These are phyloP conservation scores for Eristalis intricaria DNA, from an alignment of 2,888 invertebrate species.

Conservation along the genomic window DNA sequence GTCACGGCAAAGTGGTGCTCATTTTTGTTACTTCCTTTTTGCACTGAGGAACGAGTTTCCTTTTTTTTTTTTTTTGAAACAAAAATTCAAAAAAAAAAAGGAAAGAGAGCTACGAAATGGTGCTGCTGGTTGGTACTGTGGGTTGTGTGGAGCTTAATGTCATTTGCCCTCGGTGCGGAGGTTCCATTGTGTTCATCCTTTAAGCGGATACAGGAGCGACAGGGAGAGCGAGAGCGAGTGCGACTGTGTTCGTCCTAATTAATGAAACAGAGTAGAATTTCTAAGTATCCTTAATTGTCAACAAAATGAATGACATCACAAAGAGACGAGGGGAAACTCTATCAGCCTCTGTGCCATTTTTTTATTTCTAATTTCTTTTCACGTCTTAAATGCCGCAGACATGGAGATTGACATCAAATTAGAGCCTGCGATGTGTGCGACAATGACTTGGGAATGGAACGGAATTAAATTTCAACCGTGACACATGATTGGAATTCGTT, in stretches of 20 bases:
- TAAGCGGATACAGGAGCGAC: slow-evolving; percentile 43
- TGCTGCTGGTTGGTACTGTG: slow-evolving; percentile 6
- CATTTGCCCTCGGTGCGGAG: slow-evolving; percentile 29
- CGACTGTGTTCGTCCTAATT: slow-evolving; percentile 48
- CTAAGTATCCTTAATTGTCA: slow-evolving; percentile 35
- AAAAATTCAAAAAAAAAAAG: not conserved
- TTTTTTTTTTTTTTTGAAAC: slow-evolving; percentile 10
- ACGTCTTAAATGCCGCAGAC: not conserved
- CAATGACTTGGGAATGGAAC: not conserved
- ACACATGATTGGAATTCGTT: not conserved
- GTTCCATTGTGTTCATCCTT: slow-evolving; percentile 20
- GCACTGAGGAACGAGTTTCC: slow-evolving; percentile 15
- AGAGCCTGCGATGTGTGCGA: not conserved
- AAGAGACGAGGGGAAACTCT: not conserved
- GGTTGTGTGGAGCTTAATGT: slow-evolving; percentile 50
- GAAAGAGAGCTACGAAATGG: slow-evolving; percentile 8
- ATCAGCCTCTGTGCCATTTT: not conserved
- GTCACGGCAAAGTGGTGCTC: slow-evolving; percentile 70
- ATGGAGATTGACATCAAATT: not conserved
- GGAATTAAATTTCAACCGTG: not conserved
- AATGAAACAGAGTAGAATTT: slow-evolving; percentile 23
- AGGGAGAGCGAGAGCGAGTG: not conserved
- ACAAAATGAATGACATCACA: slow-evolving; percentile 33
- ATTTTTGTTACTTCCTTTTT: slow-evolving; percentile 44
- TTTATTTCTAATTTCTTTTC: not conserved